Evolutionary conservation across 1,140 invertebrate genomes (phyloP).

Genomic region (Nasonia vitripennis): DNA sequence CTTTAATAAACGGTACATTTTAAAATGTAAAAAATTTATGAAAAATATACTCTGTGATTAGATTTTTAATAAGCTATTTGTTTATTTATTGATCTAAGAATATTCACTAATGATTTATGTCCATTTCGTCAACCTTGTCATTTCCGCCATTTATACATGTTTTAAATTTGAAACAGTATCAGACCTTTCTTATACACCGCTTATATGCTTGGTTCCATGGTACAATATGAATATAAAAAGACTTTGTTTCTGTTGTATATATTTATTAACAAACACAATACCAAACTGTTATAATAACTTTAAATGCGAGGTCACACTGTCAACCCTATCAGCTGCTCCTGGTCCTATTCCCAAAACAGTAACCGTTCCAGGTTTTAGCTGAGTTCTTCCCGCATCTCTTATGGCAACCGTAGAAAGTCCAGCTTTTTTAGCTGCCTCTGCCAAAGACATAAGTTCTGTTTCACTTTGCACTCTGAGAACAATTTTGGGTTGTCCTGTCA

Average conservation of each 20-base stretch:
- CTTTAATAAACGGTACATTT: conserved; percentile 29
- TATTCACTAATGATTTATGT: not conserved
- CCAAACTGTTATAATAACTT: conserved; percentile 78
- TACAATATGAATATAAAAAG: not conserved
- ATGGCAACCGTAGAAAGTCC: conserved; percentile 81
- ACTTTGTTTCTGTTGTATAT: not conserved
- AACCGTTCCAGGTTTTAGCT: conserved; percentile 80
- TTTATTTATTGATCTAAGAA: conserved; percentile 35
- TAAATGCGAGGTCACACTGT: conserved; percentile 82
- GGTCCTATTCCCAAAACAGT: conserved; percentile 89
- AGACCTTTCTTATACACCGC: not conserved
- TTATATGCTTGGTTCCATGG: not conserved
- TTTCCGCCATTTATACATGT: not conserved
- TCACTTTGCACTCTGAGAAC: conserved; percentile 77
- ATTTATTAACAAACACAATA: not conserved
- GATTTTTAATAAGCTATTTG: conserved; percentile 39
- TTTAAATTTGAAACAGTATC: not conserved
- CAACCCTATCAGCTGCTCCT: conserved; percentile 78
- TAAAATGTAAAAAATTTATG: conserved; percentile 29
- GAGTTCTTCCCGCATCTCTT: conserved; percentile 86
- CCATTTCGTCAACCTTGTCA: not conserved
- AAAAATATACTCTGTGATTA: conserved; percentile 48
- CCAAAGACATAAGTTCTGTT: conserved; percentile 74
- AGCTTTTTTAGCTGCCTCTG: conserved; percentile 74
- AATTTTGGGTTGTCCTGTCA: conserved; percentile 85